Percentiles rank a stretch among this genome's conserved stretches.
Conservation (phyloP, 2,888 invertebrate genomes). For the Plutella xylostella region DNA sequence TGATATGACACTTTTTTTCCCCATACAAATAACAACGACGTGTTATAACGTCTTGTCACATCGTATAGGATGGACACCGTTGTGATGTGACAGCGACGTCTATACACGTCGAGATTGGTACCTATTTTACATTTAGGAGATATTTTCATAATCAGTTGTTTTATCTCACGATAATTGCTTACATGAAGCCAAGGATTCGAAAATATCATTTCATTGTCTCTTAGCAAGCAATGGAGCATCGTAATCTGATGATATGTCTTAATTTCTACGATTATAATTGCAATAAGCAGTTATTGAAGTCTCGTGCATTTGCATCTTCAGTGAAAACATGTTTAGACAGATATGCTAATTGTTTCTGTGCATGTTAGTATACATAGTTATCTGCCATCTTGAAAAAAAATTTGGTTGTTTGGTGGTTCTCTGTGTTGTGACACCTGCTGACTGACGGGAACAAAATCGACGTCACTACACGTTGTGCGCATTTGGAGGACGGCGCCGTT, state of each 20-base stretch:
- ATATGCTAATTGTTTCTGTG: not conserved
- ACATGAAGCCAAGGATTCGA: not conserved
- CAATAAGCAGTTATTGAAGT: not conserved
- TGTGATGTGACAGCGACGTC: not conserved
- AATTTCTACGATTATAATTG: not conserved
- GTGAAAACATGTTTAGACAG: not conserved
- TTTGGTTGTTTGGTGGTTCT: not conserved
- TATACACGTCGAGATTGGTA: not conserved
- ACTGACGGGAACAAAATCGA: constrained; percentile 3
- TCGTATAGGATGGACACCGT: not conserved
- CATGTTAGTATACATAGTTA: not conserved
- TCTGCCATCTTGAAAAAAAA: not conserved
- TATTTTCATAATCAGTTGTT: not conserved
- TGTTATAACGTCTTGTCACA: not conserved
- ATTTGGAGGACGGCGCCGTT: not conserved
- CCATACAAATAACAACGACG: not conserved
- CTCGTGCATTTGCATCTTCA: not conserved
- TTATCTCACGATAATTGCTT: not conserved
- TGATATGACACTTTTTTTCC: not conserved
- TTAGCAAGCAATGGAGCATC: not conserved
- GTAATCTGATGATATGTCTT: not conserved
- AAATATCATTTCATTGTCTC: not conserved
- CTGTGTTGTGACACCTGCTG: not conserved
- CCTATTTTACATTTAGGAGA: not conserved
- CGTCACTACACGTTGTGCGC: constrained; percentile 1